phyloP scores from a whole-genome alignment of 1,140 invertebrate genomes.

The Drosophila pallidifrons region DNA sequence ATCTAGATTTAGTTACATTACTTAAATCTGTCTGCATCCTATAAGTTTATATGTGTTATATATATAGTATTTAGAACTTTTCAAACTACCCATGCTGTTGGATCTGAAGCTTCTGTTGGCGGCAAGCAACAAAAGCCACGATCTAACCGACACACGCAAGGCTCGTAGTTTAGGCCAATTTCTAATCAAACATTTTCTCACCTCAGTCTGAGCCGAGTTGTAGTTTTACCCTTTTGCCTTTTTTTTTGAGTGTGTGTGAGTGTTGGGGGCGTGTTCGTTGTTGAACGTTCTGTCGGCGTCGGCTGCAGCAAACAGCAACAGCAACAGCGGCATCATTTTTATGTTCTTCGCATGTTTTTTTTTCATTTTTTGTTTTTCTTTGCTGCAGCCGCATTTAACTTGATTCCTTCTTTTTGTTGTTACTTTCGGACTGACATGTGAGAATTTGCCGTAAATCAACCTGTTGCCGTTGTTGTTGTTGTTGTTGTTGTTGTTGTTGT shows the following conservation, averaged over 20 bases:
- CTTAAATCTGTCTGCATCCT: too few species aligned
- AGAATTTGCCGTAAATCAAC: constrained; percentile 82
- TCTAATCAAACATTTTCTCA: constrained; percentile 84
- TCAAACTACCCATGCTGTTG: constrained; percentile 11
- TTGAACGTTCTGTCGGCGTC: constrained; percentile 81
- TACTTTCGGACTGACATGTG: constrained; percentile 64
- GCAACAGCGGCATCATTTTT: constrained; percentile 66
- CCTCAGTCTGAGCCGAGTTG: constrained; percentile 48
- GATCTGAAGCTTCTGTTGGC: constrained; percentile 22
- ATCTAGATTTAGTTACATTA: too few species aligned
- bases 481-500: constrained; percentile 51
- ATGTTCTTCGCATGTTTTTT: constrained; percentile 65
- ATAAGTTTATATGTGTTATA: too few species aligned
- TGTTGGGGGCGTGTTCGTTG: constrained; percentile 71
- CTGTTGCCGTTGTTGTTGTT: constrained; percentile 64
- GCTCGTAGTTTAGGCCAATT: constrained; percentile 45
- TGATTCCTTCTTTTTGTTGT: constrained; percentile 44
- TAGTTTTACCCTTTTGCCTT: constrained; percentile 52
- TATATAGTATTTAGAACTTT: not conserved
- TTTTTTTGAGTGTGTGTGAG: constrained; percentile 31
- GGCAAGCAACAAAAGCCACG: constrained; percentile 23
- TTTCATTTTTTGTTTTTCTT: constrained; percentile 34
- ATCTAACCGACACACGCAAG: constrained; percentile 38
- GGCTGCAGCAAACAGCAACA: constrained; percentile 47
- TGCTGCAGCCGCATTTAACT: constrained; percentile 71